Conservation (phyloP, 2,888 invertebrate species). For the Embidobia sp. region DNA sequence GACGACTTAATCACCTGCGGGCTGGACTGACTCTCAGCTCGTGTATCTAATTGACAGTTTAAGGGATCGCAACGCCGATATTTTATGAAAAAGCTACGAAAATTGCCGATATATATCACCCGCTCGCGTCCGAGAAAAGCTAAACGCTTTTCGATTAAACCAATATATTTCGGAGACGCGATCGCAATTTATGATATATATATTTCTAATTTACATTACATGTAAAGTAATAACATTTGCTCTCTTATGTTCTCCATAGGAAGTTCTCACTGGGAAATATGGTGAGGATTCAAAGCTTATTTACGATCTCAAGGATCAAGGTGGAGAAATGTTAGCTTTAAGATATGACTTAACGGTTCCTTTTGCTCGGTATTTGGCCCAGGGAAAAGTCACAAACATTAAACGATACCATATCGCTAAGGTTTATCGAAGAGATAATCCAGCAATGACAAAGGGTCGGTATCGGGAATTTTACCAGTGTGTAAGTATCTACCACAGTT, state of each 20-base stretch:
- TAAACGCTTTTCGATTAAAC: slow-evolving; percentile 60
- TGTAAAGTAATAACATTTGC: too few relatives aligned
- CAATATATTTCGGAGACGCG: slow-evolving; percentile 51
- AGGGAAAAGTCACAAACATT: slow-evolving; percentile 96
- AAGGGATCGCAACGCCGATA: slow-evolving; percentile 59
- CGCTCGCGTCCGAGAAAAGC: slow-evolving; percentile 46
- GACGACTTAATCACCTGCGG: slow-evolving; percentile 66
- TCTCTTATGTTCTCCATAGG: too few relatives aligned
- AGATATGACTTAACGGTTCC: slow-evolving; percentile 99
- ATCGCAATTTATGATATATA: slow-evolving; percentile 48
- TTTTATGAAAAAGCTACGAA: slow-evolving; percentile 62
- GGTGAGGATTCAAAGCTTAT: slow-evolving; percentile 99
- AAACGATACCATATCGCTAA: slow-evolving; percentile 99
- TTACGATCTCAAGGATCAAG: slow-evolving; percentile 99
- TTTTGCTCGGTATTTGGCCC: slow-evolving; percentile 97
- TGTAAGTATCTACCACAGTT: too few relatives aligned
- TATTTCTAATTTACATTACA: slow-evolving; percentile 1
- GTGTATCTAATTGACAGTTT: slow-evolving; percentile 66
- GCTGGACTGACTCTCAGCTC: slow-evolving; percentile 59
- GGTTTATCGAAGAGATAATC: slow-evolving; percentile 98
- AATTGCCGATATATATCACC: slow-evolving; percentile 55
- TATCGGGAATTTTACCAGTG: slow-evolving; percentile 99
- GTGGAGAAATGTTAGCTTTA: slow-evolving; percentile 97
- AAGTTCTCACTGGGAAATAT: slow-evolving; percentile 99
- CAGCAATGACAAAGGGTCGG: slow-evolving; percentile 96